Percentiles rank a stretch among this genome's conserved stretches.
Conservation (phyloP, 1,140 invertebrate genomes). For the Yoshiicerus persimilis region DNA sequence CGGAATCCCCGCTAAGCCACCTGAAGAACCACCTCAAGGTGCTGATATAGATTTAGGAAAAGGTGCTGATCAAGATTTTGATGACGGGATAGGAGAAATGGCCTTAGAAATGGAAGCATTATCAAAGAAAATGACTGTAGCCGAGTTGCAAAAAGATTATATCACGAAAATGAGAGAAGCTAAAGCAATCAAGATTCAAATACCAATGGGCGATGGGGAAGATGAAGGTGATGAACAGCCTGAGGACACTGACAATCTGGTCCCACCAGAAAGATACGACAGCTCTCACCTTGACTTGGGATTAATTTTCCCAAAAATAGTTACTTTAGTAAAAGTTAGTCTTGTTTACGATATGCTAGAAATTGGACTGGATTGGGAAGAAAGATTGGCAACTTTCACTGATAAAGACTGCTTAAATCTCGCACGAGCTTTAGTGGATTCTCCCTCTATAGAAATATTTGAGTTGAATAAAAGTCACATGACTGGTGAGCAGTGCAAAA, state of each 20-base stretch:
- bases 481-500: conserved; percentile 38
- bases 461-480: conserved; percentile 41
- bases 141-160: background rate
- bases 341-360: conserved; percentile 38
- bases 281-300: conserved; percentile 36
- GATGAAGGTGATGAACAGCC: conserved; percentile 1
- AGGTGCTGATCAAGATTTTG: background rate
- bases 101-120: background rate
- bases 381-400: conserved; percentile 37
- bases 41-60: background rate
- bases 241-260: background rate
- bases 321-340: conserved; percentile 12
- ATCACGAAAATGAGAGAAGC: background rate
- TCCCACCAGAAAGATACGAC: background rate
- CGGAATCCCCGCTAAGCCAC: conserved; percentile 22
- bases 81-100: background rate
- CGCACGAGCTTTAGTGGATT: conserved; percentile 15
- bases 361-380: conserved; percentile 38
- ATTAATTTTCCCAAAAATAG: conserved; percentile 34
- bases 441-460: conserved; percentile 31
- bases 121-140: conserved; percentile 9
- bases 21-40: background rate
- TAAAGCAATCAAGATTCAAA: background rate
- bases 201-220: background rate
- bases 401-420: conserved; percentile 37